Conservation (phyloP, 2,113 vertebrate species). For the Regulus satrapa region DNA sequence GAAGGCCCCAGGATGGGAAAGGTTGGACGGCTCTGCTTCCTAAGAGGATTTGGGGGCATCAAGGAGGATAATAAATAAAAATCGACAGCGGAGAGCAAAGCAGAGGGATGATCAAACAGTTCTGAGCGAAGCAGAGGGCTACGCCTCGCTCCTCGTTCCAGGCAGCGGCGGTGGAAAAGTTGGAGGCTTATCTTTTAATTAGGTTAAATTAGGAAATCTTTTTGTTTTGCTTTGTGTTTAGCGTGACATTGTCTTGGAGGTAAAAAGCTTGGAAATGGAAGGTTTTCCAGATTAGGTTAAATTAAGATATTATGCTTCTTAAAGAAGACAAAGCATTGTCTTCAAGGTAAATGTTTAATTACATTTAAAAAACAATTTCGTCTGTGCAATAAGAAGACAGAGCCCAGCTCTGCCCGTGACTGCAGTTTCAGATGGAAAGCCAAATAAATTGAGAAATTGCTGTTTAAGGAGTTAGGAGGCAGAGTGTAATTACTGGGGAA, state of each 20-base stretch:
- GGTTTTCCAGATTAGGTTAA: conserved; percentile 22
- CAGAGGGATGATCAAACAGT: neutral
- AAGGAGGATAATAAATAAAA: conserved; percentile 21
- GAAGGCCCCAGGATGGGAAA: neutral
- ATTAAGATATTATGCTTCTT: conserved; percentile 34
- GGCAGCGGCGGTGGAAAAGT: neutral
- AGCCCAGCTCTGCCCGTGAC: neutral
- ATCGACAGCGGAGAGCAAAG: neutral
- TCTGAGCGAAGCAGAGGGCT: neutral
- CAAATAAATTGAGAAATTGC: neutral
- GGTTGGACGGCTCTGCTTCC: neutral
- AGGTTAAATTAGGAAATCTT: conserved; percentile 35
- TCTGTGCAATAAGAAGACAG: neutral
- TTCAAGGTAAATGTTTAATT: conserved; percentile 54
- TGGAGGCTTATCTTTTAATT: conserved; percentile 49
- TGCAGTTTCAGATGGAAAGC: neutral
- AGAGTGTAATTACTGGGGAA: conserved; percentile 13
- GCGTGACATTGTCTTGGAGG: neutral
- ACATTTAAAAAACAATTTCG: conserved; percentile 23
- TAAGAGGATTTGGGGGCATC: conserved; percentile 27
- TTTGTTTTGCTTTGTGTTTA: conserved; percentile 3
- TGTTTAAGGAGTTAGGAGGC: conserved; percentile 17
- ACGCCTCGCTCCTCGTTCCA: neutral
- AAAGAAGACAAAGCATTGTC: conserved; percentile 14
- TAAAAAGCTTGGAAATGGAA: neutral